Evolutionary conservation across 2,888 invertebrate species (phyloP).

Genomic region (Polymixis lichenea): DNA sequence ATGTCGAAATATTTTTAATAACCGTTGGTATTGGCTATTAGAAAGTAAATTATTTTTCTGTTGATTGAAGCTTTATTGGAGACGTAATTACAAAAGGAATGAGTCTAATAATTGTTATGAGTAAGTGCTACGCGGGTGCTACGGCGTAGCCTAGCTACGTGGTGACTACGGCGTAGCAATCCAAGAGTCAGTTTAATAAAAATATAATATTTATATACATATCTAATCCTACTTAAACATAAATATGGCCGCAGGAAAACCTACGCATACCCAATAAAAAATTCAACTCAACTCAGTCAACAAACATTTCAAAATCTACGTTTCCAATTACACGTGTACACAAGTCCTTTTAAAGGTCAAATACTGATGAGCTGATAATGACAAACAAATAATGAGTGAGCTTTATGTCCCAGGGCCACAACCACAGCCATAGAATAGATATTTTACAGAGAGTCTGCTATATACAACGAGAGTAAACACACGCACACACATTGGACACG

Average conservation of each 20-base stretch:
- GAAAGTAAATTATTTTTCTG: not conserved
- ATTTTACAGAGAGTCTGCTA: not conserved
- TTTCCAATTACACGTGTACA: slow-evolving; percentile 33
- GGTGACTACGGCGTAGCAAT: not conserved
- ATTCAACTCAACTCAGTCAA: slow-evolving; percentile 5
- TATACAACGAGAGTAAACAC: not conserved
- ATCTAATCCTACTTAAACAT: not conserved
- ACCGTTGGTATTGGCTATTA: not conserved
- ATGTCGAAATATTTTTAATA: not conserved
- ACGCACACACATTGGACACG: not conserved
- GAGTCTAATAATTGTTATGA: not conserved
- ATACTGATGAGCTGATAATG: slow-evolving; percentile 46
- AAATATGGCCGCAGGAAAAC: not conserved
- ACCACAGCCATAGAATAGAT: not conserved
- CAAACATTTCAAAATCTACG: slow-evolving; percentile 25
- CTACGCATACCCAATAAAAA: slow-evolving; percentile 3
- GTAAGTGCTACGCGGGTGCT: slow-evolving; percentile 15
- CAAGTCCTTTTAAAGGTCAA: slow-evolving; percentile 34
- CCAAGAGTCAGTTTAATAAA: too few relatives aligned
- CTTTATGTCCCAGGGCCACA: slow-evolving; percentile 21
- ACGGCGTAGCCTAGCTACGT: slow-evolving; percentile 25
- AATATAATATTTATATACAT: not conserved
- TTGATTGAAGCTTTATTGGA: not conserved
- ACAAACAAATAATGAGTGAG: slow-evolving; percentile 41
- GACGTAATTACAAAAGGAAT: not conserved